A percentile compares a stretch with the other conserved stretches of the same genome.
These are phyloP conservation scores for Leptinotarsa lineolata DNA, from an alignment of 1,140 invertebrate genomes.

Conservation along the genomic window DNA sequence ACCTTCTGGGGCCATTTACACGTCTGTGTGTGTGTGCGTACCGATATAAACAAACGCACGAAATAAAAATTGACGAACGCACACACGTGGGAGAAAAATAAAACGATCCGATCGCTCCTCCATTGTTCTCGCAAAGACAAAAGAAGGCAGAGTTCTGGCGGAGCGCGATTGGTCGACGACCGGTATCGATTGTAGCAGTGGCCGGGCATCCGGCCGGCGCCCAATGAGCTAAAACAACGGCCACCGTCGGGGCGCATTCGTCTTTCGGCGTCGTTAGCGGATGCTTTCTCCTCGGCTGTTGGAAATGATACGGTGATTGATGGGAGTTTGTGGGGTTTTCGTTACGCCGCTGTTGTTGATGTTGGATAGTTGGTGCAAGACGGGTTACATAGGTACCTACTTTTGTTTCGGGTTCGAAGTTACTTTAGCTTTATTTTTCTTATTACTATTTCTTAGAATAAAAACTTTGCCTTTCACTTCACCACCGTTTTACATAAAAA, in stretches of 20 bases:
- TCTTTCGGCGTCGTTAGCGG: constrained; percentile 11
- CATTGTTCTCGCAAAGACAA: constrained; percentile 55
- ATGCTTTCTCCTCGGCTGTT: constrained; percentile 6
- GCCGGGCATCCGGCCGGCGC: constrained; percentile 54
- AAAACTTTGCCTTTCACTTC: too few species aligned
- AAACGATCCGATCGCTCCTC: constrained; percentile 41
- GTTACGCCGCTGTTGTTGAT: too few species aligned
- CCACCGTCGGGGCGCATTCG: constrained; percentile 41
- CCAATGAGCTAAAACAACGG: constrained; percentile 56
- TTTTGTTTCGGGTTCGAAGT: too few species aligned
- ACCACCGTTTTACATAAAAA: too few species aligned
- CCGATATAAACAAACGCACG: constrained; percentile 1
- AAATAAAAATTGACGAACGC: constrained; percentile 9
- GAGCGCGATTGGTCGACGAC: constrained; percentile 51
- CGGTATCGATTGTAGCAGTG: constrained; percentile 53
- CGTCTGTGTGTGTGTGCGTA: too few species aligned
- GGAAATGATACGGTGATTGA: constrained; percentile 11
- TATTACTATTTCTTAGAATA: too few species aligned
- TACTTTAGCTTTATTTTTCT: too few species aligned
- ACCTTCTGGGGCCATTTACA: neutral
- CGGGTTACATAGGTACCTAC: too few species aligned
- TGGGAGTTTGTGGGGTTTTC: neutral
- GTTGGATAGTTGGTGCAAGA: too few species aligned
- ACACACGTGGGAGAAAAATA: constrained; percentile 21
- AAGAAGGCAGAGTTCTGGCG: constrained; percentile 52